Base-by-base conservation (phyloP, 2,797 vertebrate species). In the Coregonus ussuriensis region DNA sequence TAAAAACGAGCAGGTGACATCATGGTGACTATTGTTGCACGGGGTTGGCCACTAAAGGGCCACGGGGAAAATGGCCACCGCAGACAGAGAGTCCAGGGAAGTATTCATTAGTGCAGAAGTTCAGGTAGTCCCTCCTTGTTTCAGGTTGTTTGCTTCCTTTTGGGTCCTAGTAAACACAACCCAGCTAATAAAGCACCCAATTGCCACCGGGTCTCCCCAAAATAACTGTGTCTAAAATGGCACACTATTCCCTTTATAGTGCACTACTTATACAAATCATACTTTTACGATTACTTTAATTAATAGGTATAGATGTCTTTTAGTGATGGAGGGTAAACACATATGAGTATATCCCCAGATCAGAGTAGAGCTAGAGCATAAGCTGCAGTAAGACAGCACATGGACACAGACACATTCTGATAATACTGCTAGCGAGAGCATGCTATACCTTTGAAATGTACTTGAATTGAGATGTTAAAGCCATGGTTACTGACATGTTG, bases 1-100 rank as follows among this genome's bases (percentile, higher is more conserved):
- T 86, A 87, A 51, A 69, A 69, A 77, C 81, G 74, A 29, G 37
- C 77, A 74, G 72, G 67, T 56, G 70, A 88, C 76, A 82, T 25
- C 70, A 85, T n/a, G 25, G 78, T 83, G 85, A 80, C 66, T 18
- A 65, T 74, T 77, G 73, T 70, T 73, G 73, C 74, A 53, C 81
- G 9, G 41, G 65, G 79, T 3, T 51, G 25, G 18, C 9, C 9
- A 15, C 16, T 71, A 25, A 47, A 29, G 73, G 63, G 82, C 84
- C 76, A 84, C 51, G 14, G 2, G 68, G 37, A 1, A 18, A 15
- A 6, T 33, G 16, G 6, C 33, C 35, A 18, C 67, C 25, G 6
- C 63, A 16, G 9, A 72, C 66, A 72, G 37, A 15, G 62, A 73
- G 52, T 72, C 74, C 81, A 79, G 63, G 72, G 53, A 37, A 14